A percentile compares a stretch with the other conserved stretches of the same genome.
Conservation (phyloP, 2,797 vertebrate species). For the Nyctibius grandis region DNA sequence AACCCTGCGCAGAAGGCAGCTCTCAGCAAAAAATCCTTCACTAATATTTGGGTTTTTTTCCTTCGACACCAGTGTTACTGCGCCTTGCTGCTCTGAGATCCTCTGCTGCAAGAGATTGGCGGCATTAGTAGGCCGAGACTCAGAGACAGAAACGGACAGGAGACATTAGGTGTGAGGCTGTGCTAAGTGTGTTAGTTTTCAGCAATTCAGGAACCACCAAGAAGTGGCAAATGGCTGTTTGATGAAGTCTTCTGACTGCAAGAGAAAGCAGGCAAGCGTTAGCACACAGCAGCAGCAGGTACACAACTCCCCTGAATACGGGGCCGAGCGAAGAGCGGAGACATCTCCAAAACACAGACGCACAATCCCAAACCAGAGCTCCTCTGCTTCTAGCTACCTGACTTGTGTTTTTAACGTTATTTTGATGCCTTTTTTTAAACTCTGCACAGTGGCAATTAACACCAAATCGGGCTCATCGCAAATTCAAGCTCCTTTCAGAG, state of each 20-base stretch:
- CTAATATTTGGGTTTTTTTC: background rate
- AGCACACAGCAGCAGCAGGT: background rate
- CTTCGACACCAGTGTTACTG: background rate
- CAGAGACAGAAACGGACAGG: background rate
- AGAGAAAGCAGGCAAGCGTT: background rate
- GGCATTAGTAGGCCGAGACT: background rate
- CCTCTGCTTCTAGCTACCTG: background rate
- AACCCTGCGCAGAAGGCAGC: background rate
- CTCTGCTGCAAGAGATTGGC: background rate
- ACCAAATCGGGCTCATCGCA: background rate
- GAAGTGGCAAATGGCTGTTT: background rate
- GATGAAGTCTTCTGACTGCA: background rate
- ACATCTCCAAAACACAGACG: background rate
- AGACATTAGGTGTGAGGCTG: background rate
- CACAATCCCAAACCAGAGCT: background rate
- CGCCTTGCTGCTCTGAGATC: background rate
- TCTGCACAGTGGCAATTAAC: background rate
- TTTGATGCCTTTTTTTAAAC: background rate
- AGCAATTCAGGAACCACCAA: background rate
- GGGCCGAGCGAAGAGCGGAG: background rate
- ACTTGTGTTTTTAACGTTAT: background rate
- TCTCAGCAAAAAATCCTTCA: background rate
- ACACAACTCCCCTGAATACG: fast-evolving
- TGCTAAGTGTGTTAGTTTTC: background rate
- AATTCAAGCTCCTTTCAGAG: background rate